Conservation (phyloP, 2,113 vertebrate genomes). For the Chaetodon auriga region DNA sequence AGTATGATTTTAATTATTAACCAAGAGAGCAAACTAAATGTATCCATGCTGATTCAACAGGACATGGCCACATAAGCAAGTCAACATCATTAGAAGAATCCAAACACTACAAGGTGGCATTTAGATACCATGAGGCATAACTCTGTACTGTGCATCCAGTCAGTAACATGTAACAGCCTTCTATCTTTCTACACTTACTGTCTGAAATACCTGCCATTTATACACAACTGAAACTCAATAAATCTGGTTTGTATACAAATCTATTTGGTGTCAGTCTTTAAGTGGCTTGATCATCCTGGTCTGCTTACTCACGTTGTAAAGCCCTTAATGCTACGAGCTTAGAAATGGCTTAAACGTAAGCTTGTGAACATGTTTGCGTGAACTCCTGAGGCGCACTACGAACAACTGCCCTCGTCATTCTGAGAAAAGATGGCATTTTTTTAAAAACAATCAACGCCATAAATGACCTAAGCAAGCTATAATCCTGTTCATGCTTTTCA, state of each 20-base stretch:
- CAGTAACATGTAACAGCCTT: conserved; percentile 4
- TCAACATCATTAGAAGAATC: neutral
- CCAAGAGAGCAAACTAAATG: neutral
- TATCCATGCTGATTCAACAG: neutral
- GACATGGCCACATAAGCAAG: neutral
- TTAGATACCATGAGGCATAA: conserved; percentile 18
- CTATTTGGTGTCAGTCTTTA: neutral
- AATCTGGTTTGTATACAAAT: conserved; percentile 61
- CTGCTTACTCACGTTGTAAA: neutral
- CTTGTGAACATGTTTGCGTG: neutral
- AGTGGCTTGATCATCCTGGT: neutral
- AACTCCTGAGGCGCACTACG: too few species aligned
- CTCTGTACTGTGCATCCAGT: conserved; percentile 17
- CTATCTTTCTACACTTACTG: conserved; percentile 47
- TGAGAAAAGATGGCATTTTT: too few species aligned
- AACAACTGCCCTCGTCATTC: too few species aligned
- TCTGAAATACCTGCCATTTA: conserved; percentile 47
- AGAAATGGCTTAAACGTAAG: neutral
- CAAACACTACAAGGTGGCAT: conserved; percentile 48
- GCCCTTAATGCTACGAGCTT: neutral
- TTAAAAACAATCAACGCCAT: too few species aligned
- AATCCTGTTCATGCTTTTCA: too few species aligned
- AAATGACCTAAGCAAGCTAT: too few species aligned
- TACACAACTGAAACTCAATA: conserved; percentile 60
- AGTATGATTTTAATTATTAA: neutral